A percentile compares a stretch with the other conserved stretches of the same genome.
phyloP scores from a whole-genome alignment of 2,888 invertebrate species.

The Flexamia atlantica region DNA sequence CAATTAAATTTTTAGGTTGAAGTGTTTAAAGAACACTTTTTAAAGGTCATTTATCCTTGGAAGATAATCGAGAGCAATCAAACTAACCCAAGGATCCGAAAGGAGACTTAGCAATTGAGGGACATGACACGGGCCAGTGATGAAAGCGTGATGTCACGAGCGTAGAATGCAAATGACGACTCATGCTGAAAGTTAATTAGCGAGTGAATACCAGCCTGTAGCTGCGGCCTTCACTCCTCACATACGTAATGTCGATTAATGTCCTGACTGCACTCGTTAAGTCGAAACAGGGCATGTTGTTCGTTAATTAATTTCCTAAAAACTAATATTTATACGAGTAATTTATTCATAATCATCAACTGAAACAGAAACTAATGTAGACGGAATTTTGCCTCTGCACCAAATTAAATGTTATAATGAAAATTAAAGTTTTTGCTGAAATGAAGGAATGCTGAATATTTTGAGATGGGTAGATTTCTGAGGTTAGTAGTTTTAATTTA shows the following conservation, averaged over 20 bases:
- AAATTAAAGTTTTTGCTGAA: background rate
- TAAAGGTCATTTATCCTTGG: no score
- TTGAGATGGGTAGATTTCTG: no score
- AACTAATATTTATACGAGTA: background rate
- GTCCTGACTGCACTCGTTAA: constrained; percentile 31
- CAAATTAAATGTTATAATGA: background rate
- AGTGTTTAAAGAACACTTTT: no score
- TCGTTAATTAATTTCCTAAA: constrained; percentile 9
- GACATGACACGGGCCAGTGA: constrained; percentile 25
- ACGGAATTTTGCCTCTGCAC: background rate
- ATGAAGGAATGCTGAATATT: no score
- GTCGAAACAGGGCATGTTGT: background rate
- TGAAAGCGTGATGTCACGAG: constrained; percentile 47
- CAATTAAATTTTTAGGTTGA: no score
- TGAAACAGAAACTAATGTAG: background rate
- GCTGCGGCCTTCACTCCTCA: constrained; percentile 18
- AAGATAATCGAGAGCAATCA: no score
- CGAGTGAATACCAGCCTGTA: constrained; percentile 43
- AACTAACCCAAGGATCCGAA: background rate
- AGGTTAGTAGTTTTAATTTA: no score
- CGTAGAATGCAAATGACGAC: constrained; percentile 40
- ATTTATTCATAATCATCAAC: background rate
- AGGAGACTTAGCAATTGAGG: constrained; percentile 7
- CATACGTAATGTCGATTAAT: background rate
- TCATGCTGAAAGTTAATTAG: constrained; percentile 56